Evolutionary conservation across 2,888 invertebrate species (phyloP), one percentile per base, ranked within the genome.

Genomic region (Cephonodes hylas): DNA sequence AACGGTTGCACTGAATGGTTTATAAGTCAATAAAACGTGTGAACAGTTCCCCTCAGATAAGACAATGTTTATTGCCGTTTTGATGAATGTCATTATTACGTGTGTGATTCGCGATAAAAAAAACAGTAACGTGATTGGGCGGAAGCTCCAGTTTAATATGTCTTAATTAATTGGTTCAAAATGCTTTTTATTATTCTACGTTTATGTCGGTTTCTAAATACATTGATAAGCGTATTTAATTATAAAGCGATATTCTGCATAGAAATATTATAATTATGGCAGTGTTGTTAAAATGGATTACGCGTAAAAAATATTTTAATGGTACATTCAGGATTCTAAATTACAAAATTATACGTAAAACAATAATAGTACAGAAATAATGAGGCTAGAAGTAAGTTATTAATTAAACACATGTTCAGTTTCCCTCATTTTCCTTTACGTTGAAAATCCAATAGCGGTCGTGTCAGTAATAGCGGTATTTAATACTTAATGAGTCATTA

Each of bases 401-500:
- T 31, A 42, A 58, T n/a, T 42, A 45, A 27, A 59, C 18, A 25
- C 22, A 22, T 46, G 22, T 59, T 22, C 31, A 59, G 34, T 22
- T 59, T 6, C 45, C 13, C 31, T 13, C 7, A 59, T 31, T 45
- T 27, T 42, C 20, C 31, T n/a, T 45, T 6, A 44, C 20, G 27
- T 6, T 22, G 42, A 31, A 34, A 22, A 25, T 20, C 25, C 15
- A 31, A 23, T 46, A 31, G 18, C 23, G 22, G 45, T 59, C 64
- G 70, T 66, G 73, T 74, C 75, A 74, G 67, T 79, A 85, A 85
- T 82, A 76, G 79, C 76, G 71, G 70, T 75, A 79, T 84, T 86
- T 81, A 86, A 86, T 84, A 82, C 71, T 81, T 86, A 88, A 88
- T 84, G 83, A 86, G 81, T 80, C 81, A 85, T 87, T 84, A 87